These are phyloP conservation scores for Pantherophis guttatus DNA, from an alignment of 2,113 vertebrate genomes.

Conservation along the genomic window DNA sequence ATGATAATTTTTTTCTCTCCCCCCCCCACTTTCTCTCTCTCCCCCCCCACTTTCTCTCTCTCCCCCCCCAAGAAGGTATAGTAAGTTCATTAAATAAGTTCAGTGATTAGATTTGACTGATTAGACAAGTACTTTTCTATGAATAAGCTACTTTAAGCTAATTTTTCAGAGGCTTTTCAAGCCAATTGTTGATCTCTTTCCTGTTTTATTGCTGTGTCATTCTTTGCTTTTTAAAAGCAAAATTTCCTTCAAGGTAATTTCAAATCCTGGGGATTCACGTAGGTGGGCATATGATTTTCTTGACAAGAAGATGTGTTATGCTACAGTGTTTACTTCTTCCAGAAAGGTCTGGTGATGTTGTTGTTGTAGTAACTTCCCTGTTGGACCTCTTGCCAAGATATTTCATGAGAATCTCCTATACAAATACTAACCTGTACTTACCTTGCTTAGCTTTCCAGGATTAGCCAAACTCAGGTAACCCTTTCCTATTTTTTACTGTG, in stretches of 20 bases:
- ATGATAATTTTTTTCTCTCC: not conserved
- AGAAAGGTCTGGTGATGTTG: not conserved
- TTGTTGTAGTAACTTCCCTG: not conserved
- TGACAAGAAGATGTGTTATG: not conserved
- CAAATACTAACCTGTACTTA: not conserved
- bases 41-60: not conserved
- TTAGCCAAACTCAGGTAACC: not conserved
- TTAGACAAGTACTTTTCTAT: slow-evolving; percentile 6
- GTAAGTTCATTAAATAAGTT: not conserved
- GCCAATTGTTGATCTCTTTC: not conserved
- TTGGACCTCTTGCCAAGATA: not conserved
- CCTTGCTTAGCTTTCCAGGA: not conserved
- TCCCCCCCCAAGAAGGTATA: not conserved
- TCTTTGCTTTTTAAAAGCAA: not conserved
- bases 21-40: not conserved
- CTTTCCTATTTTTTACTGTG: too few relatives aligned
- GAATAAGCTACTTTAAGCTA: slow-evolving; percentile 16
- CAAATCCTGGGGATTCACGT: not conserved
- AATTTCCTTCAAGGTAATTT: not conserved
- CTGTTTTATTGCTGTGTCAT: not conserved
- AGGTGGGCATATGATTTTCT: not conserved
- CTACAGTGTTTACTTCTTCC: not conserved
- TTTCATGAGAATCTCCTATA: not conserved
- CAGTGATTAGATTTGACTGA: not conserved
- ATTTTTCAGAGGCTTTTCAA: not conserved